These are phyloP conservation scores for Dipodomys merriami DNA, from an alignment of 2,113 vertebrate species.

Conservation along the genomic window DNA sequence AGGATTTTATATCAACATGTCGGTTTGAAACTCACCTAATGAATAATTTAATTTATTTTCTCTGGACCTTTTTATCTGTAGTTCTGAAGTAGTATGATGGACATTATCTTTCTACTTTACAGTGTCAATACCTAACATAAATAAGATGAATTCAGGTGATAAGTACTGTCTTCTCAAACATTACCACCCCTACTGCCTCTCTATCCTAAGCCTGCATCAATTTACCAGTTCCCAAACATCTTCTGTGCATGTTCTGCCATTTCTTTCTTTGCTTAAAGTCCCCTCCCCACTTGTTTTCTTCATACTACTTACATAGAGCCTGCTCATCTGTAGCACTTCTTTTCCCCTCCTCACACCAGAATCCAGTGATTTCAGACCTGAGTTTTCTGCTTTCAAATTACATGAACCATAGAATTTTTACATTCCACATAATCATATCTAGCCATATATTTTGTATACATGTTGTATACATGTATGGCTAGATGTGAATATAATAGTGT, in stretches of 20 bases:
- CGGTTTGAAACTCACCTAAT: no score
- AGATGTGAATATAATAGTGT: not conserved
- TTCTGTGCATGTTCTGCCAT: not conserved
- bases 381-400: not conserved
- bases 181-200: not conserved
- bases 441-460: no score
- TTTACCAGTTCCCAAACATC: not conserved
- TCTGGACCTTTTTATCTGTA: not conserved
- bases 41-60: no score
- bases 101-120: conserved; percentile 40
- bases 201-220: not conserved
- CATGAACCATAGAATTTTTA: not conserved
- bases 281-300: not conserved
- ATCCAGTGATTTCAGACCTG: not conserved
- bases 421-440: not conserved
- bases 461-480: not conserved
- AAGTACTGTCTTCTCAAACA: conserved; percentile 21
- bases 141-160: conserved; percentile 28
- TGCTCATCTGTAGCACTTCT: not conserved
- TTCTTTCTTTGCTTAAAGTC: not conserved
- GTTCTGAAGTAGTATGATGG: conserved; percentile 49
- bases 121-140: conserved; percentile 37
- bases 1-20: no score
- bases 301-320: no score
- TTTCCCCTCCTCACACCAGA: not conserved